Evolutionary conservation across 2,113 vertebrate species (phyloP), one percentile per base, ranked within the genome.

Genomic region (Ciconia maguari): DNA sequence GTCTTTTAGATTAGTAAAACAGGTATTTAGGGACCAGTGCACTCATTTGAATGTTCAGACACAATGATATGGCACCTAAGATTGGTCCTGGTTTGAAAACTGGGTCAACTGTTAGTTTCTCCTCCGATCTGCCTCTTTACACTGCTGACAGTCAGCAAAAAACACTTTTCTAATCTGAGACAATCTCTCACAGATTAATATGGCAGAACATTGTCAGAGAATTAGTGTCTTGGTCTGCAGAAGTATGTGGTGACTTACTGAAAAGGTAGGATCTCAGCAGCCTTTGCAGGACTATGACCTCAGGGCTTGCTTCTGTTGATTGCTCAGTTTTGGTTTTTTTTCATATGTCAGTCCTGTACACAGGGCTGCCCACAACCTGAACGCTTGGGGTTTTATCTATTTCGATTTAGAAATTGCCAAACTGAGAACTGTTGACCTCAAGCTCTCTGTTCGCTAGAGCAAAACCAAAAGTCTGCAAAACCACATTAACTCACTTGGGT

Each of bases 81-180:
- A 25, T 61, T 69, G 61, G 48, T 82, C 16, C 61, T 71, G 65
- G 34, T 93, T 83, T 96, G 49, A 94, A 94, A 96, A 92, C 54
- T 88, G 79, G 91, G 96, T 94, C 95, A 95, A 93, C 91, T 88
- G 86, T 58, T 83, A 32, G 60, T 93, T 95, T 97, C 85, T 93
- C n/a, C 32, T 93, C 82, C 55, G 36, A 79, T 82, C n/a, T 89
- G 34, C 52, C 57, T 89, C 60, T 52, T 95, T 52, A 68, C 52
- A 68, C 18, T 25, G 16, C 38, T 62, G 51, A 13, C 68, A 77
- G 66, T 77, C 85, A 80, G 68, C 64, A 74, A 83, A 91, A 93
- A 44, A 38, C 70, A 25, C 48, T 93, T 83, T 79, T 60, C n/a
- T 87, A 68, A 69, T 64, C 57, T 3, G 2, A 88, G 34, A 69